Conservation (phyloP, 2,888 invertebrate genomes). For the Cantharis nigra region DNA sequence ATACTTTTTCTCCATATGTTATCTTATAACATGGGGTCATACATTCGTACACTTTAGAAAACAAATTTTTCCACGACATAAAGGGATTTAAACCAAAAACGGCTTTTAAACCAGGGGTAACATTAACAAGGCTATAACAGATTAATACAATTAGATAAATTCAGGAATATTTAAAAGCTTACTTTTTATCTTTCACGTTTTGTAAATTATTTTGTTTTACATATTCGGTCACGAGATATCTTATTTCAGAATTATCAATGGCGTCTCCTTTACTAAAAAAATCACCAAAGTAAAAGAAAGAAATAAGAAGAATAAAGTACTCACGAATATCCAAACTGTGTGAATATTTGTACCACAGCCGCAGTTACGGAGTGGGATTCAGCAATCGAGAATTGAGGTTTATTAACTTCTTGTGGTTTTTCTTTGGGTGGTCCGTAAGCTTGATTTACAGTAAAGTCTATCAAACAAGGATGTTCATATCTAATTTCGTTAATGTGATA, state of each 20-base stretch:
- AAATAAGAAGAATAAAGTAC: constrained; percentile 33
- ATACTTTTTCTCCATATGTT: constrained; percentile 58
- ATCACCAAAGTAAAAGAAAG: neutral
- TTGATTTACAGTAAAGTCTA: constrained; percentile 56
- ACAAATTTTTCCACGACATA: constrained; percentile 74
- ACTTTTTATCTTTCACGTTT: constrained; percentile 52
- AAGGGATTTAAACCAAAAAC: constrained; percentile 53
- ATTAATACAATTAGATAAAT: constrained; percentile 10
- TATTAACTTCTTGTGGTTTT: constrained; percentile 38
- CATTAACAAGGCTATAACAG: constrained; percentile 59
- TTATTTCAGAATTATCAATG: constrained; percentile 61
- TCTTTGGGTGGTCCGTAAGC: constrained; percentile 44
- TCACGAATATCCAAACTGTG: constrained; percentile 62
- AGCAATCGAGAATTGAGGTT: constrained; percentile 56
- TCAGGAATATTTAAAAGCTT: constrained; percentile 6
- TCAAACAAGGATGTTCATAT: constrained; percentile 61
- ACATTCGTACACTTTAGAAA: constrained; percentile 64
- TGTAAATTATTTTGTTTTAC: constrained; percentile 66
- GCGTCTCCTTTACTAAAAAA: constrained; percentile 48
- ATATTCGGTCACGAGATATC: constrained; percentile 72
- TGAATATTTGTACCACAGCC: constrained; percentile 66
- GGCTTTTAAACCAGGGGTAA: constrained; percentile 58
- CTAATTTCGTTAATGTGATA: constrained; percentile 74
- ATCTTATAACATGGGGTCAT: constrained; percentile 77
- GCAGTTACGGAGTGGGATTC: constrained; percentile 75